These are phyloP conservation scores for Parambassis ranga DNA, from an alignment of 2,797 vertebrate species.

Conservation along the genomic window DNA sequence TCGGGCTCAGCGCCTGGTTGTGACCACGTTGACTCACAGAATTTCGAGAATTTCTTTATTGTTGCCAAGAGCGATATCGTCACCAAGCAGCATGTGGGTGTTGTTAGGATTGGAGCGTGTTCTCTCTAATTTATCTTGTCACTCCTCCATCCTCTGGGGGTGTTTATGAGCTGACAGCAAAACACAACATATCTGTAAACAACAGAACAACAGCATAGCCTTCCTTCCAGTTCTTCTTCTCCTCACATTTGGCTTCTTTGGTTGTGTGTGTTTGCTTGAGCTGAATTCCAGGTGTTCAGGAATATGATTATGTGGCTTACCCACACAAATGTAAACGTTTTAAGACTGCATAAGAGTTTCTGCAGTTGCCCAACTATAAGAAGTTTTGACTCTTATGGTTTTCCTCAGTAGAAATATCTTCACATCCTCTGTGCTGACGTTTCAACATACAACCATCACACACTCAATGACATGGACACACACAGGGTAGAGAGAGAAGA, in stretches of 20 bases:
- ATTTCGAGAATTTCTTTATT: slow-evolving; percentile 24
- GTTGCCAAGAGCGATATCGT: slow-evolving; percentile 26
- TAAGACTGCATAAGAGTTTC: too few relatives aligned
- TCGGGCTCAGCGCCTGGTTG: not conserved
- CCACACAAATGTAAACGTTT: slow-evolving; percentile 3
- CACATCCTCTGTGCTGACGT: too few relatives aligned
- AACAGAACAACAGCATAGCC: slow-evolving; percentile 32
- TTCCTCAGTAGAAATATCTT: too few relatives aligned
- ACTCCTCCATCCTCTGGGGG: slow-evolving; percentile 48
- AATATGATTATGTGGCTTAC: not conserved
- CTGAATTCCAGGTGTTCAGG: slow-evolving; percentile 14
- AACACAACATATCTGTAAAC: slow-evolving; percentile 40
- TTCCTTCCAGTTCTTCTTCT: slow-evolving; percentile 24
- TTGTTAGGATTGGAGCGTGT: slow-evolving; percentile 28
- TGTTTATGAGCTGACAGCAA: slow-evolving; percentile 39
- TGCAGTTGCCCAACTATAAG: too few relatives aligned
- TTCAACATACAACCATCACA: too few relatives aligned
- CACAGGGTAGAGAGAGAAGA: too few relatives aligned
- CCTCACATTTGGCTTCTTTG: slow-evolving; percentile 21
- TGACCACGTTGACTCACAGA: slow-evolving; percentile 36
- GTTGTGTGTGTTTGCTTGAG: not conserved
- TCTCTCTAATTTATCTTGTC: slow-evolving; percentile 53
- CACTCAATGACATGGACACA: too few relatives aligned
- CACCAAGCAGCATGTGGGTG: slow-evolving; percentile 25
- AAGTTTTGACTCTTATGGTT: too few relatives aligned